phyloP scores from a whole-genome alignment of 37 sponge, comb jelly and placozoan species.

The Eunapius fragilis region DNA sequence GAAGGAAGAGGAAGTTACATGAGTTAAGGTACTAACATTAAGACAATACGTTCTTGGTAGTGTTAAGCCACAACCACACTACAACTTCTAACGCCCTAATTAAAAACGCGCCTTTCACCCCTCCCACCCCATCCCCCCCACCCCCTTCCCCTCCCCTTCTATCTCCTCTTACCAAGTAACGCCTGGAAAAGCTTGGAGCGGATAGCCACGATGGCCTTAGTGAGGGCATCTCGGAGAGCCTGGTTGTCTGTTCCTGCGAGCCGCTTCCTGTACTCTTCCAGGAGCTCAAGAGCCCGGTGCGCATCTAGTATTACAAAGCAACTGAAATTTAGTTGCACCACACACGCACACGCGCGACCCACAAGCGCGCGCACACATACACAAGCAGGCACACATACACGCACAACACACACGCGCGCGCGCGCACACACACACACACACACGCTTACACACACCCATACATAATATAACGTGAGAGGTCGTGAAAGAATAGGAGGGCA shows the following conservation, averaged over 20 bases:
- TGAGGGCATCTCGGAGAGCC: constrained; percentile 79
- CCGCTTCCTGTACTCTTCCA: constrained; percentile 78
- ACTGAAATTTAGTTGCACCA: too few relatives aligned
- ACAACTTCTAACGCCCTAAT: neutral
- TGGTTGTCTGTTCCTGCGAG: constrained; percentile 60
- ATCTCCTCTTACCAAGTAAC: constrained; percentile 76
- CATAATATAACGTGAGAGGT: too few relatives aligned
- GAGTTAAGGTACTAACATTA: neutral
- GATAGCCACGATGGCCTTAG: constrained; percentile 89
- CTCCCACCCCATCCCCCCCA: neutral
- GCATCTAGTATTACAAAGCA: constrained; percentile 84
- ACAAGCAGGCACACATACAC: constrained; percentile 22
- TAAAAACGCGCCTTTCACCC: neutral
- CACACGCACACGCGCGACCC: constrained; percentile 30
- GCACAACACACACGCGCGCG: neutral
- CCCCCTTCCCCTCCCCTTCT: neutral
- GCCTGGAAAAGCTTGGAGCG: constrained; percentile 93
- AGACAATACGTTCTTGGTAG: too few relatives aligned
- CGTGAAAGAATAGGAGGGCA: too few relatives aligned
- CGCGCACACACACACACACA: too few relatives aligned
- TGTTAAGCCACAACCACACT: too few relatives aligned
- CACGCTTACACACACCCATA: too few relatives aligned
- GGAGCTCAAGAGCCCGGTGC: constrained; percentile 82
- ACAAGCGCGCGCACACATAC: constrained; percentile 38
- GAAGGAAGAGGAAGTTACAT: too few relatives aligned